Conservation (phyloP, 2,888 invertebrate genomes). For the Junonia oenone region DNA sequence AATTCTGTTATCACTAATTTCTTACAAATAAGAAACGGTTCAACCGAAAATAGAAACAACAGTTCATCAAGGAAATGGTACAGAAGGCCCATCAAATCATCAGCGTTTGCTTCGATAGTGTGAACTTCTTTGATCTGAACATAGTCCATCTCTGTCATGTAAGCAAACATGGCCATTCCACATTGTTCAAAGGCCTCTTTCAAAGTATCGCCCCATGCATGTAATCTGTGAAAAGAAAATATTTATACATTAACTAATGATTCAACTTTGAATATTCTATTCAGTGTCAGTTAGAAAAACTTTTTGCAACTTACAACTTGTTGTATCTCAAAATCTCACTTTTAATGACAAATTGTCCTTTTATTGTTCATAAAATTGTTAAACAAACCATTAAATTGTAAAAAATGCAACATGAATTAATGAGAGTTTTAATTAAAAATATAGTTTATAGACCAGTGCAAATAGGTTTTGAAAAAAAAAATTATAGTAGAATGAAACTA, state of each 20-base stretch:
- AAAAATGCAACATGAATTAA: too few relatives aligned
- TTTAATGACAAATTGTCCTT: too few relatives aligned
- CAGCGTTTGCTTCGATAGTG: constrained; percentile 91
- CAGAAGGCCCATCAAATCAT: constrained; percentile 92
- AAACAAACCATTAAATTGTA: background rate
- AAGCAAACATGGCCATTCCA: constrained; percentile 97
- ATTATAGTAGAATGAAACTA: too few relatives aligned
- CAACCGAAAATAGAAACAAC: constrained; percentile 94
- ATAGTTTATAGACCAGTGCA: too few relatives aligned
- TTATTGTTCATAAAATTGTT: background rate
- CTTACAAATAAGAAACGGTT: constrained; percentile 92
- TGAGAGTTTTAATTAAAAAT: too few relatives aligned
- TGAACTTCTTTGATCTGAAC: constrained; percentile 89
- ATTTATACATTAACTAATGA: background rate
- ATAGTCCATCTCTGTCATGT: constrained; percentile 94
- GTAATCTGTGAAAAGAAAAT: constrained; percentile 81
- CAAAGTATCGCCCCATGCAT: constrained; percentile 93
- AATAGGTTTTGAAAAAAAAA: too few relatives aligned
- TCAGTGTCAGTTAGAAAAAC: too few relatives aligned
- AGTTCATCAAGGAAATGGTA: constrained; percentile 97
- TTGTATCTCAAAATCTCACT: too few relatives aligned
- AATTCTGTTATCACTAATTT: constrained; percentile 93
- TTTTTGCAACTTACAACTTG: too few relatives aligned
- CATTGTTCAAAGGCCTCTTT: constrained; percentile 96
- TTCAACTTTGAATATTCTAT: too few relatives aligned